Percentiles rank a stretch among this genome's conserved stretches.
Evolutionary conservation across 2,888 invertebrate genomes (phyloP).

Genomic region (Xestoiulus laeticollis): DNA sequence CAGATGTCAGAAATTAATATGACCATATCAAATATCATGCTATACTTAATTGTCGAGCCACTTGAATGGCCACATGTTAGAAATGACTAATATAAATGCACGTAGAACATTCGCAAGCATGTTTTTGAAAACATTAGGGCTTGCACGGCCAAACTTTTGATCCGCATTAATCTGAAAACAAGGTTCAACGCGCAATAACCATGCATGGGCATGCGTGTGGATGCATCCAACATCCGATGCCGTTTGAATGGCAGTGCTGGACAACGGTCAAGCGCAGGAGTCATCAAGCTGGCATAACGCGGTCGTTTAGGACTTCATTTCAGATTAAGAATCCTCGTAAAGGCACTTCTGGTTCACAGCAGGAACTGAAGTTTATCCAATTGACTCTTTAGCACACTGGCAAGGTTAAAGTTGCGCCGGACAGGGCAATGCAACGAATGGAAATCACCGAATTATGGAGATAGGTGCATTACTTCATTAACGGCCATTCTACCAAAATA

Average conservation of each 20-base stretch:
- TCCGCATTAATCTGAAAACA: not conserved
- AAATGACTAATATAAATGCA: no score
- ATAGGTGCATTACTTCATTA: no score
- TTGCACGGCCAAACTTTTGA: not conserved
- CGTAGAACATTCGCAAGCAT: no score
- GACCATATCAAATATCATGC: no score
- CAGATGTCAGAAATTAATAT: no score
- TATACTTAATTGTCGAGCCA: no score
- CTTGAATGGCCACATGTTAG: no score
- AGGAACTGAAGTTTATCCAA: slow-evolving; percentile 20
- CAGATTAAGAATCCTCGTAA: slow-evolving; percentile 17
- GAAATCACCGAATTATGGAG: no score
- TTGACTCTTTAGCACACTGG: slow-evolving; percentile 2
- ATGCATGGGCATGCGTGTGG: not conserved
- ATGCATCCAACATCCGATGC: not conserved
- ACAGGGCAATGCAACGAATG: not conserved
- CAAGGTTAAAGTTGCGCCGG: slow-evolving; percentile 1
- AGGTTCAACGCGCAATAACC: not conserved
- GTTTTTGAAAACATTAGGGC: no score
- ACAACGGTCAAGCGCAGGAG: not conserved
- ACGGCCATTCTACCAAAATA: no score
- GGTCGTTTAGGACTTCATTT: not conserved
- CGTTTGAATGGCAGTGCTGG: not conserved
- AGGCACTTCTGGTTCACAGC: slow-evolving; percentile 26
- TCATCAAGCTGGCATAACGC: not conserved